These are phyloP conservation scores for Euwallacea fornicatus DNA, from an alignment of 1,140 invertebrate species.

Conservation along the genomic window DNA sequence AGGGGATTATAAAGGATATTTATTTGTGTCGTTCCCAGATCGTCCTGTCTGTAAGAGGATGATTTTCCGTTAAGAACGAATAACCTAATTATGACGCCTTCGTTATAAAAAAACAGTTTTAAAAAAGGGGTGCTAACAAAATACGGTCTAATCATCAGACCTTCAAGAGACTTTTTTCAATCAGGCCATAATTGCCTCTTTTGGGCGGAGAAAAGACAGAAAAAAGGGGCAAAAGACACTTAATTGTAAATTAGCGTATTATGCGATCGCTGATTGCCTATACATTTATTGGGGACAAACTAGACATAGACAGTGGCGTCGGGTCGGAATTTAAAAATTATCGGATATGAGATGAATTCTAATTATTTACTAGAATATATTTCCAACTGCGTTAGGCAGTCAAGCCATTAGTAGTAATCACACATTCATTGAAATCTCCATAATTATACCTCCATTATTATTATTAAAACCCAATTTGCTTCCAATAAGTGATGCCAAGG, in stretches of 20 bases:
- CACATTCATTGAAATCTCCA: too few relatives aligned
- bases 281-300: conserved; percentile 27
- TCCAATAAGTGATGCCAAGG: too few relatives aligned
- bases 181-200: conserved; percentile 25
- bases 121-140: conserved; percentile 1
- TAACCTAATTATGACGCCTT: conserved; percentile 4
- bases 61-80: not conserved
- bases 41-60: not conserved
- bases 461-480: too few relatives aligned
- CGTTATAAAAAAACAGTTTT: not conserved
- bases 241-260: conserved; percentile 38
- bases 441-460: too few relatives aligned
- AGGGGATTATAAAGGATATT: conserved; percentile 26
- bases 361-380: too few relatives aligned
- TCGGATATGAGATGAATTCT: too few relatives aligned
- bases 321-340: too few relatives aligned
- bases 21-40: conserved; percentile 19
- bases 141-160: conserved; percentile 18
- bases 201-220: conserved; percentile 15
- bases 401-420: too few relatives aligned
- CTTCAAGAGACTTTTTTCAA: conserved; percentile 22
- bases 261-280: conserved; percentile 33
- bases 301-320: conserved; percentile 28
- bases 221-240: conserved; percentile 27
- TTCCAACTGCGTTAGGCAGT: too few relatives aligned